Base-by-base conservation (phyloP, 2,113 vertebrate species). In the Tor tambroides region DNA sequence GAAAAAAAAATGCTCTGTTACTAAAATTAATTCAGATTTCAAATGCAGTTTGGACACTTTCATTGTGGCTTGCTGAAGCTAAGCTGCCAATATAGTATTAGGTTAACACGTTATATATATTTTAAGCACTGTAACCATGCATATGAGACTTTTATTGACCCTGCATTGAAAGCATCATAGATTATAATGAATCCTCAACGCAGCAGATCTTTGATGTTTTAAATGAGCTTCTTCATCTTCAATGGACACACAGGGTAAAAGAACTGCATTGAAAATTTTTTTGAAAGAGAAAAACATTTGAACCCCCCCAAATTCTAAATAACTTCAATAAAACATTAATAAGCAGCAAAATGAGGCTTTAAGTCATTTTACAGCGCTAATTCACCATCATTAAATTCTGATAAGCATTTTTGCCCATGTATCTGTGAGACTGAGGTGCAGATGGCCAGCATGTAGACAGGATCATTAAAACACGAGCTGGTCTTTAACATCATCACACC, bases 401-500 rank as follows among this genome's bases (percentile, higher is more conserved):
- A 49, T 74, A 74, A 59, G 28, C 23, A 41, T 86, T 46, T 72
- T 51, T 74, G 63, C 65, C 23, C 67, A 3, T 59, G 69, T 74
- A 32, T 71, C 84, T 77, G 30, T 69, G 23, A 49, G 59, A 54
- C 38, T 19, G 65, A 80, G 32, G 35, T 49, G 17, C 85, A 86
- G 85, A 86, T 71, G 76, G 85, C 65, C 75, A 10, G 49, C 15
- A 26, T 43, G 65, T 72, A n/a, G 35, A 59, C 43, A 74, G 49
- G 67, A 84, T 19, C 69, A 74, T 84, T 84, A 84, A 80, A 86
- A 79, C 30, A 69, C 12, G 8, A 80, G 43, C n/a, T 80, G 76
- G 32, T 79, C 69, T 83, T 7, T 38, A 84, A 69, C 61, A 83
- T 54, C 54, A 63, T 67, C 80, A 69, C 71, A 77, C 71, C 80